phyloP scores from a whole-genome alignment of 2,113 vertebrate species.

The Parus major region DNA sequence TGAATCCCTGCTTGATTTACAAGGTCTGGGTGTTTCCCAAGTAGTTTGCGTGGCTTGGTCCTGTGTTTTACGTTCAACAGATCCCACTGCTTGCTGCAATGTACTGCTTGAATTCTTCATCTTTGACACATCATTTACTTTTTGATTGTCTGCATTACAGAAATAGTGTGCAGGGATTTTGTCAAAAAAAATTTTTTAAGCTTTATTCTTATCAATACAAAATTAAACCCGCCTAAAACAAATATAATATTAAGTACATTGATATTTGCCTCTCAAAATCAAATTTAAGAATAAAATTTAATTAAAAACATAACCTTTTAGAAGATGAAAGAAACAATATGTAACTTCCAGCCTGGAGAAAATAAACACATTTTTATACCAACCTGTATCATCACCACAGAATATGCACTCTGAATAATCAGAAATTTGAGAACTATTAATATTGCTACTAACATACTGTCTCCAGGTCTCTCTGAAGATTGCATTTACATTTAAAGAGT shows the following conservation, averaged over 20 bases:
- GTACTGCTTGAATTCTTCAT: slow-evolving; percentile 18
- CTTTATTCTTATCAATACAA: neutral
- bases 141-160: slow-evolving; percentile 62
- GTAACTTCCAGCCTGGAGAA: neutral
- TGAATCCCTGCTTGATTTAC: slow-evolving; percentile 28
- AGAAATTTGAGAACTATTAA: neutral
- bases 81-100: neutral
- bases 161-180: neutral
- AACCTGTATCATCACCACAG: neutral
- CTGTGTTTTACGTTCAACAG: neutral
- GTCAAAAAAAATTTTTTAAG: neutral
- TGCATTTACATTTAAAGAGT: neutral
- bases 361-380: neutral
- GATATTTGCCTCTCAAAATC: neutral
- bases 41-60: slow-evolving; percentile 82
- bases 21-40: slow-evolving; percentile 47
- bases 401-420: neutral
- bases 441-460: neutral
- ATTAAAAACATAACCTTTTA: neutral
- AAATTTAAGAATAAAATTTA: neutral
- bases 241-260: neutral
- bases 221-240: neutral
- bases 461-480: neutral
- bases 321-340: neutral
- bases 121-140: slow-evolving; percentile 45